phyloP scores from a whole-genome alignment of 53 echinoderm and acorn worm genomes.

The Luidia sarsii region DNA sequence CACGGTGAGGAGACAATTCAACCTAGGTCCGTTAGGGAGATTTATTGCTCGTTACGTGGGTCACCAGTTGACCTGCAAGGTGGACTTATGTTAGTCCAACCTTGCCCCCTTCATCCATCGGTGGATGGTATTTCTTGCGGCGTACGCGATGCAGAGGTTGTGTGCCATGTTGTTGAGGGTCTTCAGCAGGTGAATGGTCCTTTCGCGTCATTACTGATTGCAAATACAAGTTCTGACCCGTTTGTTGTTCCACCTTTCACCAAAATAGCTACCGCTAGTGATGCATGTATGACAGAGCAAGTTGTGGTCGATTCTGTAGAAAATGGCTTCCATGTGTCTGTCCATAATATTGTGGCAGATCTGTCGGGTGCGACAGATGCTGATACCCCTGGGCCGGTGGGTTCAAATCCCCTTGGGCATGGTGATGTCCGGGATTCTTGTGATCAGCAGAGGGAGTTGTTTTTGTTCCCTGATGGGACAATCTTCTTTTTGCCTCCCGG shows the following conservation, averaged over 20 bases:
- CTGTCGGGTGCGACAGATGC: background rate
- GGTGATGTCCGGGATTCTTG: background rate
- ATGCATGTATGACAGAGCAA: background rate
- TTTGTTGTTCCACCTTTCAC: background rate
- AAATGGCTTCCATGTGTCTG: background rate
- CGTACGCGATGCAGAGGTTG: background rate
- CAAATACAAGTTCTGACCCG: background rate
- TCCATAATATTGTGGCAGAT: background rate
- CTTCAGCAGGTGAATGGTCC: background rate
- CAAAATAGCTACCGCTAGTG: background rate
- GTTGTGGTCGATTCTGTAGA: background rate
- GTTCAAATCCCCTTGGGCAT: background rate
- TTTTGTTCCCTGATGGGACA: background rate
- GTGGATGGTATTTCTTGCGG: too few species aligned
- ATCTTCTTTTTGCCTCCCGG: background rate
- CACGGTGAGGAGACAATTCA: background rate
- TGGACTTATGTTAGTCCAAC: background rate
- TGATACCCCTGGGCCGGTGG: background rate
- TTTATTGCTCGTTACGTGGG: background rate
- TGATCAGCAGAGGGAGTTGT: conserved; percentile 9
- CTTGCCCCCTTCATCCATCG: background rate
- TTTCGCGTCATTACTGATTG: background rate
- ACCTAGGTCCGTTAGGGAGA: background rate
- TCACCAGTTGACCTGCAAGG: background rate
- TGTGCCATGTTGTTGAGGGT: background rate